Base-by-base conservation (phyloP, 2,113 vertebrate species). In the Sceloporus undulatus region DNA sequence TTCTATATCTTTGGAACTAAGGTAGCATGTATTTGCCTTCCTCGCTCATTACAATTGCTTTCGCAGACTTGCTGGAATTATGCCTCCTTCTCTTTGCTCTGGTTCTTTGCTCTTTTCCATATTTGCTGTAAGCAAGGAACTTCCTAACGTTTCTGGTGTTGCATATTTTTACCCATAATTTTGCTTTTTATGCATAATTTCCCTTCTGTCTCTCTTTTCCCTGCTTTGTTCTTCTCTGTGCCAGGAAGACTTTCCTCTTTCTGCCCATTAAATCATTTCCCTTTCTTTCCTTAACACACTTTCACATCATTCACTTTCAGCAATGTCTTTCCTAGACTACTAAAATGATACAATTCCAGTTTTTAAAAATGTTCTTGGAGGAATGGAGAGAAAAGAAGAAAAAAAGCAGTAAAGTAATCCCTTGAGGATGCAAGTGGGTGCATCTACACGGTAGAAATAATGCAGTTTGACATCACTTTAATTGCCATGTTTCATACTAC, bases 31-130 rank as follows among this genome's bases (percentile, higher is more conserved):
- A 81, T 56, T 62, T 19, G n/a, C 54, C n/a, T 80, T 82, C 79
- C 78, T 81, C 42, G 82, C 42, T 74, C 29, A 21, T 87, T 87
- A 34, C 59, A 87, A 59, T 54, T 52, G 52, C 34, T 65, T 40
- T 70, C 38, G 40, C 25, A 23, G 34, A 25, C 25, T 40, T 27
- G 5, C n/a, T 56, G 52, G 48, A 56, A 62, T 87, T 81, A 11
- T 62, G 25, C n/a, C 65, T 40, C 34, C 85, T 80, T 42, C 68
- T 87, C 65, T 42, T 73, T 80, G 54, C 68, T 21, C 34, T 80
- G 77, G 52, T 80, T 29, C 42, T n/a, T 42, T 81, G n/a, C 78
- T 52, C 73, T 62, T 87, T 74, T 87, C 68, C 65, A 79, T 86
- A 18, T 34, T 40, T 73, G 65, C 23, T 34, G 34, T 23, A 70